These are phyloP conservation scores for Reinhardtius hippoglossoides DNA, from an alignment of 2,113 vertebrate species.

Conservation along the genomic window DNA sequence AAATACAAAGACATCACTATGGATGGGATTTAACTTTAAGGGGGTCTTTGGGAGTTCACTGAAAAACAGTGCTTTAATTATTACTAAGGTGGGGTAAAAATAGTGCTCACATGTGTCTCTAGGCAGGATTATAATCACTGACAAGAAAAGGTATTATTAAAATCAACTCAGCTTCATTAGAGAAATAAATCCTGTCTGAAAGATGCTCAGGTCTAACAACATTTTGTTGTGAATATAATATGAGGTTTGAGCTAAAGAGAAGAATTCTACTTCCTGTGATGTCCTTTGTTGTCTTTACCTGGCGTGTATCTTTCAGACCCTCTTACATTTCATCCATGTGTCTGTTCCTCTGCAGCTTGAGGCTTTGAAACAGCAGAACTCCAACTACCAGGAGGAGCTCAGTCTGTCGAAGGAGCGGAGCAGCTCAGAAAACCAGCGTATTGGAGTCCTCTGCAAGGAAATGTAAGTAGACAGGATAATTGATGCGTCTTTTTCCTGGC, in stretches of 20 bases:
- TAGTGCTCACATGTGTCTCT: too few species aligned
- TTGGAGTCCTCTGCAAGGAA: conserved; percentile 88
- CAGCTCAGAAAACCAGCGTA: conserved; percentile 85
- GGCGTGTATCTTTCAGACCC: background rate
- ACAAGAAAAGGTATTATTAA: background rate
- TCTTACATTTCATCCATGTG: conserved; percentile 5
- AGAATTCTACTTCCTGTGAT: background rate
- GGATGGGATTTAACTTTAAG: too few species aligned
- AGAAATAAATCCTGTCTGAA: background rate
- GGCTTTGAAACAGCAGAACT: conserved; percentile 89
- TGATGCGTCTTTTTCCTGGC: conserved; percentile 49
- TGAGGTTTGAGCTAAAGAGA: background rate
- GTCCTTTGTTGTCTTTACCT: background rate
- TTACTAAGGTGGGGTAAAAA: too few species aligned
- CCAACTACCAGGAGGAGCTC: conserved; percentile 88
- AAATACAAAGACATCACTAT: too few species aligned
- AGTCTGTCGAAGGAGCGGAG: conserved; percentile 86
- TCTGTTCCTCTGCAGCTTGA: conserved; percentile 83
- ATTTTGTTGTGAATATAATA: background rate
- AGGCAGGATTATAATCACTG: background rate
- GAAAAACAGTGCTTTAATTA: too few species aligned
- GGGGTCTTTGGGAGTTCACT: too few species aligned
- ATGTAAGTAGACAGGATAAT: conserved; percentile 83
- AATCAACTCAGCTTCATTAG: background rate
- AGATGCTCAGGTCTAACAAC: background rate